Evolutionary conservation across 2,888 invertebrate genomes (phyloP).

Genomic region (Amphipoea lucens): DNA sequence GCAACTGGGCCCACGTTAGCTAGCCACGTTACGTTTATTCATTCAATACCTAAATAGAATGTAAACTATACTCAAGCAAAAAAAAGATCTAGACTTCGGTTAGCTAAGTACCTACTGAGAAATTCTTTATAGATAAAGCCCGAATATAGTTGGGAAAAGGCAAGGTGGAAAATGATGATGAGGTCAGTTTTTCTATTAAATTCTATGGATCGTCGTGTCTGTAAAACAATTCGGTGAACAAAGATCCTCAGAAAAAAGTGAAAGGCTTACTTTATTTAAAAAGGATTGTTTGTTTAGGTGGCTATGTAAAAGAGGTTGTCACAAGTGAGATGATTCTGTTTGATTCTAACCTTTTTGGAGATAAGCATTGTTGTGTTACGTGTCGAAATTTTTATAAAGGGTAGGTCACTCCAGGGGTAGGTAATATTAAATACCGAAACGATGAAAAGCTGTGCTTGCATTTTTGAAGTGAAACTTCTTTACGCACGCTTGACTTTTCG

Average conservation of each 20-base stretch:
- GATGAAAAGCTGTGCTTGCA: neutral
- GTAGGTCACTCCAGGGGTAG: no score
- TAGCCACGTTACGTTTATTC: no score
- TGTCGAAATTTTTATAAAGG: neutral
- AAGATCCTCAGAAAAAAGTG: slow-evolving; percentile 9
- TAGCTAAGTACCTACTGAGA: no score
- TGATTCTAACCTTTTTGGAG: slow-evolving; percentile 17
- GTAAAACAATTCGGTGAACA: slow-evolving; percentile 9
- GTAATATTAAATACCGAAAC: neutral
- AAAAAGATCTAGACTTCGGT: no score
- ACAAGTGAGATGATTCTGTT: slow-evolving; percentile 44
- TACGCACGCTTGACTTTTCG: no score
- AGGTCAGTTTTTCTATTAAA: neutral
- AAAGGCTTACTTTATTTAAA: slow-evolving; percentile 46
- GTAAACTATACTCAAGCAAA: no score
- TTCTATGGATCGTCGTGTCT: neutral
- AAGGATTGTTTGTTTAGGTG: slow-evolving; percentile 57
- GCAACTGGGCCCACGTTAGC: no score
- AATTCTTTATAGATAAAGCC: no score
- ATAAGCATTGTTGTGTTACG: neutral
- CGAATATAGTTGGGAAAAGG: neutral
- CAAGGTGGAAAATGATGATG: neutral
- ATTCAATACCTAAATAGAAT: no score
- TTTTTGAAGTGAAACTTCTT: no score
- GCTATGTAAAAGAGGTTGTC: slow-evolving; percentile 33